phyloP scores from a whole-genome alignment of 2,888 invertebrate species.

The Apeira syringaria region DNA sequence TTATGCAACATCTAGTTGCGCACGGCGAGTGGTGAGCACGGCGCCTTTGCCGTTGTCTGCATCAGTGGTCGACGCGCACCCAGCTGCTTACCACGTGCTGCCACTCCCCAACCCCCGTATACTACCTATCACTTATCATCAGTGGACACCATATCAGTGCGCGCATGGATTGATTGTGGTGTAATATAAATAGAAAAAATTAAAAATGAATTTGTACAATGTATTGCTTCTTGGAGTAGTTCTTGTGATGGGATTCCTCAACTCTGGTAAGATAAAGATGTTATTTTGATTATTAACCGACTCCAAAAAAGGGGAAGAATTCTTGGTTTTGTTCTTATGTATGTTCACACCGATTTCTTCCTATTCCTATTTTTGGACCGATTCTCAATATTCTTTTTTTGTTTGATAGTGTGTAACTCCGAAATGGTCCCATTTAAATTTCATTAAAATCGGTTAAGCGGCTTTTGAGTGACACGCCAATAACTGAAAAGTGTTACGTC shows the following conservation, averaged over 20 bases:
- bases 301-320: too few relatives aligned
- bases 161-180: conserved; percentile 12
- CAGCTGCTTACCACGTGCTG: conserved; percentile 41
- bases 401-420: too few relatives aligned
- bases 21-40: conserved; percentile 31
- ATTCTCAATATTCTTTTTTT: too few relatives aligned
- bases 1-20: conserved; percentile 69
- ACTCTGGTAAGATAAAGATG: conserved; percentile 41
- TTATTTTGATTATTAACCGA: background rate
- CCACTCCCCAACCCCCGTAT: conserved; percentile 25
- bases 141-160: background rate
- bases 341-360: too few relatives aligned
- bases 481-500: too few relatives aligned
- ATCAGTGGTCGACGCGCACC: conserved; percentile 56
- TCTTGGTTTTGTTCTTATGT: too few relatives aligned
- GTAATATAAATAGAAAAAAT: background rate
- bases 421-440: too few relatives aligned
- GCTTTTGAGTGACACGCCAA: too few relatives aligned
- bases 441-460: too few relatives aligned
- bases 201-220: conserved; percentile 41
- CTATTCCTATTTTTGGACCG: too few relatives aligned
- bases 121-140: conserved; percentile 4
- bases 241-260: conserved; percentile 43
- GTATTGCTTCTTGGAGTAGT: conserved; percentile 36
- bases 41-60: conserved; percentile 40